Percentiles rank a stretch among this genome's conserved stretches.
Conservation (phyloP, 2,888 invertebrate genomes). For the Allygus modestus region DNA sequence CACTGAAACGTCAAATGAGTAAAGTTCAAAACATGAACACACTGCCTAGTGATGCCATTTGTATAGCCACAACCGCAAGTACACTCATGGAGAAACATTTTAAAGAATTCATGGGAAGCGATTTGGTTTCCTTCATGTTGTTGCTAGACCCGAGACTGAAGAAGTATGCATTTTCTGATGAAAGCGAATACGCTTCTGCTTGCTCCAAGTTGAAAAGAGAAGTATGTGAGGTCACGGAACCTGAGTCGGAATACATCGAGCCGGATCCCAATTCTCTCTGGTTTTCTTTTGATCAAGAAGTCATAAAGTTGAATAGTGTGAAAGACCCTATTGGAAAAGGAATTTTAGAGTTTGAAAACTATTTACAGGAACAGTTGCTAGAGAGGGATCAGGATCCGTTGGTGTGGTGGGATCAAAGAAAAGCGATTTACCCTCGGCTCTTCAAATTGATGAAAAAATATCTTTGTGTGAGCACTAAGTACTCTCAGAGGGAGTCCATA, state of each 20-base stretch:
- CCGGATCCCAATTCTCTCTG: constrained; percentile 35
- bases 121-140: background rate
- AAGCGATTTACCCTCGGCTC: constrained; percentile 35
- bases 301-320: constrained; percentile 19
- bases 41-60: background rate
- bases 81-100: background rate
- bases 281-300: constrained; percentile 30
- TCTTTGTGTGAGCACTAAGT: constrained; percentile 22
- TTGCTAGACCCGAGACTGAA: constrained; percentile 50
- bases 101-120: background rate
- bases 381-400: constrained; percentile 38
- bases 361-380: constrained; percentile 31
- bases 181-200: constrained; percentile 9
- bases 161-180: constrained; percentile 38
- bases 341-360: constrained; percentile 45
- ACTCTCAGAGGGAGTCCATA: background rate
- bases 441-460: constrained; percentile 35
- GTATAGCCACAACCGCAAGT: background rate
- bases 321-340: constrained; percentile 53
- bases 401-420: constrained; percentile 40
- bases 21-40: background rate
- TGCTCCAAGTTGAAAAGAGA: constrained; percentile 34
- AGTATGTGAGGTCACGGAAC: constrained; percentile 30
- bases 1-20: background rate
- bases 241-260: background rate